Evolutionary conservation across 2,888 invertebrate species (phyloP), one percentile per base, ranked within the genome.

Genomic region (Mythimna albipuncta): DNA sequence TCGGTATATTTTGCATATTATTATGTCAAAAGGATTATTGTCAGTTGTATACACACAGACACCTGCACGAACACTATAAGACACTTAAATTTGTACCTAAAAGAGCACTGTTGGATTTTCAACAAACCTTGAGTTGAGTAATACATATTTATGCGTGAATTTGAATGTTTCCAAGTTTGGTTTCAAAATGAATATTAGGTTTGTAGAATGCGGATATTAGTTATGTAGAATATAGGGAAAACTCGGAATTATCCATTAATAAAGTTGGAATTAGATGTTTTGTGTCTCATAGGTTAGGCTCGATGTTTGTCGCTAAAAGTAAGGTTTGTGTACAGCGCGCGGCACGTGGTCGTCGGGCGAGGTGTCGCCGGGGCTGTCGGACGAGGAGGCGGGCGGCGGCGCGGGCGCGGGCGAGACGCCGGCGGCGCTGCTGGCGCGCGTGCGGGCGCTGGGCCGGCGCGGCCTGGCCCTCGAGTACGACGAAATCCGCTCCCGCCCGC

Each of bases 401-500:
- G 2, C 58, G 1, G 96, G 97, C 55, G 82, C 69, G 86, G 79
- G 83, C 97, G 87, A 98, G 93, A 96, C 97, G 26, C 96, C 98
- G 87, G 97, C 97, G 72, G 98, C 98, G 93, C 97, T 99, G 90
- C 97, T 98, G 82, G 97, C 98, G 81, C 97, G 98, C 85, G 97
- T 98, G 83, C 97, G 98, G 81, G 96, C 97, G 87, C 97, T 98
- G 82, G 98, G 98, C 65, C 97, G 98, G 64, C 97, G 97, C 83
- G 99, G 99, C 16, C 97, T 99, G 77, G 97, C 97, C 88, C 97
- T 97, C 81, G 99, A 99, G 94, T 99, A 99, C 96, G 97, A 98
- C 59, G 98, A 98, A 89, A 98, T 99, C 82, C 97, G 99, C 88
- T 97, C 97, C 84, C 97, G 98, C 87, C 98, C 98, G 82, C 98